These are phyloP conservation scores for Hestina assimilis DNA, from an alignment of 1,140 invertebrate genomes.

Conservation along the genomic window DNA sequence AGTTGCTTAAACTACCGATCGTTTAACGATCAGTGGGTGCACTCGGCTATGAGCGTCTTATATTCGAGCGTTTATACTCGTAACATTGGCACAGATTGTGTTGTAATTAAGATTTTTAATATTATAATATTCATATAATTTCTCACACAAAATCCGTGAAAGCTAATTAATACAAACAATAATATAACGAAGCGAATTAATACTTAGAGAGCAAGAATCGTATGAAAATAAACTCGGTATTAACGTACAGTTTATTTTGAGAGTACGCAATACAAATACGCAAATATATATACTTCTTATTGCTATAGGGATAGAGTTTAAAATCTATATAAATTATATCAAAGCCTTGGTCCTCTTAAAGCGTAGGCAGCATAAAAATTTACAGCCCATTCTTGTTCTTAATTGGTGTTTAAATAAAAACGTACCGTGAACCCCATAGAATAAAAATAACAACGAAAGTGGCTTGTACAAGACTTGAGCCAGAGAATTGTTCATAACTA, in stretches of 20 bases:
- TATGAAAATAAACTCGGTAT: neutral
- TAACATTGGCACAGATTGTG: too few relatives aligned
- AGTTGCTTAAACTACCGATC: too few relatives aligned
- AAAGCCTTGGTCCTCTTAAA: conserved; percentile 37
- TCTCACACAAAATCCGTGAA: neutral
- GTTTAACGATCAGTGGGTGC: too few relatives aligned
- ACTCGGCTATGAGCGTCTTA: too few relatives aligned
- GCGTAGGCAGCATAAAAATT: conserved; percentile 59
- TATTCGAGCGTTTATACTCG: too few relatives aligned
- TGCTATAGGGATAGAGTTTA: neutral
- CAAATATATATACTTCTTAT: neutral
- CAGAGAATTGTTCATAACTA: neutral
- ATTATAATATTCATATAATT: too few relatives aligned
- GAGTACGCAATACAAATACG: neutral
- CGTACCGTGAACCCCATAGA: conserved; percentile 49
- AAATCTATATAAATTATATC: neutral
- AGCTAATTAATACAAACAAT: neutral
- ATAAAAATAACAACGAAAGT: neutral
- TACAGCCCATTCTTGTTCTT: conserved; percentile 71
- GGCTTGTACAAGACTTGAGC: neutral
- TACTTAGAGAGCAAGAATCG: neutral
- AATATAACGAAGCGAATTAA: neutral
- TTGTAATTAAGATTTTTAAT: too few relatives aligned
- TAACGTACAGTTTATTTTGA: neutral
- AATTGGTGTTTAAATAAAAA: conserved; percentile 74